These are phyloP conservation scores for Asbolus verrucosus DNA, from an alignment of 1,140 invertebrate species.

Conservation along the genomic window DNA sequence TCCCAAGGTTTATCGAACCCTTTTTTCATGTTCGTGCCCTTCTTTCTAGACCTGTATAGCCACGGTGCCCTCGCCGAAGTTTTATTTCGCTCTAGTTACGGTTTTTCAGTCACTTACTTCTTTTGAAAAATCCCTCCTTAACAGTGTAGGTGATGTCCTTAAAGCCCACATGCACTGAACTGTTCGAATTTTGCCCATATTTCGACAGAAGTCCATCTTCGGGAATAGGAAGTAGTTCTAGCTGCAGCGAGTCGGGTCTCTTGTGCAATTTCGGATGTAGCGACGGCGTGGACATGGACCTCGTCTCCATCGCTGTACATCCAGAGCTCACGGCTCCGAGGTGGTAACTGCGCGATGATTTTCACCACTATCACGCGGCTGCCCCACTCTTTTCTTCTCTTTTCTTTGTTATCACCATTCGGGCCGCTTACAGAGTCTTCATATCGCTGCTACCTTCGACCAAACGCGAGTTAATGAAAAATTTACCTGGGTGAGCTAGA, in stretches of 20 bases:
- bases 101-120: too few species aligned
- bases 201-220: constrained; percentile 20
- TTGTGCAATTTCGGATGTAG: constrained; percentile 6
- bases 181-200: neutral
- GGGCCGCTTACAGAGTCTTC: too few species aligned
- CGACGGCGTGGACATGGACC: constrained; percentile 8
- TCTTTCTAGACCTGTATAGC: too few species aligned
- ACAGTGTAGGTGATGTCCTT: constrained; percentile 39
- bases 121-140: constrained; percentile 30
- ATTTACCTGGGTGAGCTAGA: neutral
- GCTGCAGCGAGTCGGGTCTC: constrained; percentile 43
- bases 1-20: too few species aligned
- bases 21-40: too few species aligned
- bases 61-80: too few species aligned
- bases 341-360: constrained; percentile 29
- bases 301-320: constrained; percentile 23
- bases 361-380: constrained; percentile 17
- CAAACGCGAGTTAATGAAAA: too few species aligned
- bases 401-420: constrained; percentile 35
- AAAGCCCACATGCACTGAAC: constrained; percentile 31
- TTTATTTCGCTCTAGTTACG: neutral
- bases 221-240: constrained; percentile 44
- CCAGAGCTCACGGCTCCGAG: neutral
- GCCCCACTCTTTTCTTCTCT: constrained; percentile 27
- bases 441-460: too few species aligned